phyloP scores from a whole-genome alignment of 2,113 vertebrate genomes.

The Esox niger region DNA sequence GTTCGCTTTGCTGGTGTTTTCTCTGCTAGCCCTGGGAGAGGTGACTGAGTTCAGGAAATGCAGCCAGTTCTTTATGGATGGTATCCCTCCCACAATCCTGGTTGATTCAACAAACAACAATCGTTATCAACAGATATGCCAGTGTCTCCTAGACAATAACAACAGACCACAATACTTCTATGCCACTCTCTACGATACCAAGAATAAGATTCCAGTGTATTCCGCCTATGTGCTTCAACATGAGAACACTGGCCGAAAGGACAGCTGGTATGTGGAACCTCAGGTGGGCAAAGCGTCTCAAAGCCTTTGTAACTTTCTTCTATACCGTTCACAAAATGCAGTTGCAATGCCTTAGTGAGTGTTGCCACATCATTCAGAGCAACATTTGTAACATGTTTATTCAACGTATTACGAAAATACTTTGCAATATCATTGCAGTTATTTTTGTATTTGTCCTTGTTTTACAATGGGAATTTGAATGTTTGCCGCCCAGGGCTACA shows the following conservation, averaged over 20 bases:
- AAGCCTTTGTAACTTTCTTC: too few relatives aligned
- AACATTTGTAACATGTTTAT: not conserved
- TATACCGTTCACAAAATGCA: too few relatives aligned
- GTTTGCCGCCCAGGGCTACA: too few relatives aligned
- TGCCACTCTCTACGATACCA: conserved; percentile 35
- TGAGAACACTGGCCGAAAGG: not conserved
- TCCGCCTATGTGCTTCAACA: conserved; percentile 20
- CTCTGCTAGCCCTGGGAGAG: conserved; percentile 18
- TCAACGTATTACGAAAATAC: not conserved
- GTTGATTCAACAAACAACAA: not conserved
- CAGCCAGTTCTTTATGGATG: conserved; percentile 21
- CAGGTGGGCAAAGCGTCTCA: conserved; percentile 16
- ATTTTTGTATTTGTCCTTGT: not conserved
- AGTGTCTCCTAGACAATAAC: conserved; percentile 32
- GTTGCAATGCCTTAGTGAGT: too few relatives aligned
- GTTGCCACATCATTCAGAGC: too few relatives aligned
- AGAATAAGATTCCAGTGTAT: conserved; percentile 33
- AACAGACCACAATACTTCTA: conserved; percentile 6
- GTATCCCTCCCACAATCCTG: conserved; percentile 14
- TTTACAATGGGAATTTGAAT: too few relatives aligned
- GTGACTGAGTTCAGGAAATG: conserved; percentile 20
- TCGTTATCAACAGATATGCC: conserved; percentile 33
- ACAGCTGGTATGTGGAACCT: conserved; percentile 36
- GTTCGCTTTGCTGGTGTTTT: conserved; percentile 12
- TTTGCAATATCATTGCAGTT: too few relatives aligned